Evolutionary conservation across 2,113 vertebrate species (phyloP).

Genomic region (Azemiops feae): DNA sequence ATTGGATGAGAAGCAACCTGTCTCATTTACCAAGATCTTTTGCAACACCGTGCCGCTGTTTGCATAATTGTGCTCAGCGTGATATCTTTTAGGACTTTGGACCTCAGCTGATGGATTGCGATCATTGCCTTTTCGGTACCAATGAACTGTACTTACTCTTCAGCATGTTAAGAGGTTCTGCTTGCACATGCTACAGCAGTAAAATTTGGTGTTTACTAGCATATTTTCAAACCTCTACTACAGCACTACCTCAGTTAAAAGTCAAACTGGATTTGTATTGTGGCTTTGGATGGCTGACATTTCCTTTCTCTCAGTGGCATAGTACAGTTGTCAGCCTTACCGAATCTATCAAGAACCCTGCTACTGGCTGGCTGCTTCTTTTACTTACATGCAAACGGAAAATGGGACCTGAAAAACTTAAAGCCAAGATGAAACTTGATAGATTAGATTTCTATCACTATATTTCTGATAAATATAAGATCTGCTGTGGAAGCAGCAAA

Average conservation of each 20-base stretch:
- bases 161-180: constrained; percentile 60
- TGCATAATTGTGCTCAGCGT: constrained; percentile 45
- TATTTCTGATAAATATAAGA: constrained; percentile 47
- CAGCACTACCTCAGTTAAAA: constrained; percentile 92
- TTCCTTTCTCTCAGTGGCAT: constrained; percentile 78
- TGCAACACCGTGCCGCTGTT: constrained; percentile 55
- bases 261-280: constrained; percentile 74
- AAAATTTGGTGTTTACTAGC: constrained; percentile 70
- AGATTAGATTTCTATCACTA: constrained; percentile 42
- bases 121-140: constrained; percentile 60
- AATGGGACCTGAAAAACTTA: constrained; percentile 48
- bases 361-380: constrained; percentile 57
- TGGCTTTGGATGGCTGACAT: constrained; percentile 66
- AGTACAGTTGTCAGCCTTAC: constrained; percentile 66
- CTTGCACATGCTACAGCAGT: constrained; percentile 57
- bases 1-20: constrained; percentile 51
- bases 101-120: constrained; percentile 44
- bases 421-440: constrained; percentile 41
- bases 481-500: constrained; percentile 53
- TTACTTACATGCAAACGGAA: constrained; percentile 51
- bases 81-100: constrained; percentile 36
- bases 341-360: constrained; percentile 43
- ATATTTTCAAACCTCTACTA: constrained; percentile 71
- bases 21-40: constrained; percentile 52
- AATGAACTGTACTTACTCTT: constrained; percentile 61